Conservation (phyloP, 2,888 invertebrate species). For the Napeogenes sylphis region DNA sequence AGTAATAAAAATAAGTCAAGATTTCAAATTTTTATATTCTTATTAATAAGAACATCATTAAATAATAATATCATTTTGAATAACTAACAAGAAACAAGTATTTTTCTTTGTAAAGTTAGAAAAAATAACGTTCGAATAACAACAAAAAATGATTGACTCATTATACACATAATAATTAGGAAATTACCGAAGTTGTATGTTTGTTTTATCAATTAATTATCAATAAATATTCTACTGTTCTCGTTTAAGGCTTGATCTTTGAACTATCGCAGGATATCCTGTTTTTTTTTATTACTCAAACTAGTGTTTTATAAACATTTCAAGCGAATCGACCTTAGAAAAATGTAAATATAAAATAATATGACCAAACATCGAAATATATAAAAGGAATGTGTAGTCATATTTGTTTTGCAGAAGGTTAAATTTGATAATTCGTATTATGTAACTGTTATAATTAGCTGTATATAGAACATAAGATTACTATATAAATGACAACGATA, state of each 20-base stretch:
- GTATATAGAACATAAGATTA: background rate
- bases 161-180: no score
- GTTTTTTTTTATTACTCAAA: background rate
- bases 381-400: background rate
- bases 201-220: no score
- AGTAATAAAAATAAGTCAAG: background rate
- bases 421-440: slow-evolving; percentile 18
- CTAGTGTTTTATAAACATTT: background rate
- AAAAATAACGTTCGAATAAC: no score
- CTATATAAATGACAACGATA: background rate
- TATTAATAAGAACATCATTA: no score
- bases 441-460: slow-evolving; percentile 9
- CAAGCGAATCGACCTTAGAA: background rate
- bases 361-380: background rate
- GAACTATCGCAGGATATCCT: background rate
- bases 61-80: no score
- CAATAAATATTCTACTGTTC: background rate
- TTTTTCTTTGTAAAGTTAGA: no score
- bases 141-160: no score
- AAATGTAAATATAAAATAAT: background rate
- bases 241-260: background rate
- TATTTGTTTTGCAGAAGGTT: slow-evolving; percentile 2
- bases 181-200: no score
- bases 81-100: no score
- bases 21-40: no score